Evolutionary conservation across 2,797 vertebrate genomes (phyloP).

Genomic region (Spinibarbus caldwelli): DNA sequence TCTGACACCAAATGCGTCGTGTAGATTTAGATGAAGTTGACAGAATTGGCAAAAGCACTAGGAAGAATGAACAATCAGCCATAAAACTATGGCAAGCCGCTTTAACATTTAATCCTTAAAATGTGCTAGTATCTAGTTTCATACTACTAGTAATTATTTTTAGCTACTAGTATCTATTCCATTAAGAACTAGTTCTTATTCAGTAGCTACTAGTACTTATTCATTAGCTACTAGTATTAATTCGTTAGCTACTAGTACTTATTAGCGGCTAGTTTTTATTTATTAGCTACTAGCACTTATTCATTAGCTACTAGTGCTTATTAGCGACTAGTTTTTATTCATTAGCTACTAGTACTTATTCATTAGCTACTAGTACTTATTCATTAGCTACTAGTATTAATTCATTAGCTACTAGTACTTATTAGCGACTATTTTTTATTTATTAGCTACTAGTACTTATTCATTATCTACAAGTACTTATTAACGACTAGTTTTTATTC

Average conservation of each 20-base stretch:
- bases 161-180: neutral
- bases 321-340: too few species aligned
- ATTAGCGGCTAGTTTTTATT: too few species aligned
- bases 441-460: too few species aligned
- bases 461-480: too few species aligned
- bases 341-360: too few species aligned
- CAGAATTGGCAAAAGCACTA: neutral
- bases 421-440: too few species aligned
- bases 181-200: neutral
- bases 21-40: slow-evolving; percentile 31
- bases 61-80: slow-evolving; percentile 41
- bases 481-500: too few species aligned
- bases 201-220: neutral
- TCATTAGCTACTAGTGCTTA: neutral
- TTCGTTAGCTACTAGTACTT: too few species aligned
- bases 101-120: neutral
- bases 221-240: too few species aligned
- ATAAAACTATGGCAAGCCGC: neutral
- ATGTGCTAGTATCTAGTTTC: neutral
- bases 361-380: too few species aligned
- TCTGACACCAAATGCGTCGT: slow-evolving; percentile 43
- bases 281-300: neutral
- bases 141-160: neutral
- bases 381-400: too few species aligned
- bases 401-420: too few species aligned